phyloP scores from a whole-genome alignment of 2,888 invertebrate species.

The Euplexia lucipara region DNA sequence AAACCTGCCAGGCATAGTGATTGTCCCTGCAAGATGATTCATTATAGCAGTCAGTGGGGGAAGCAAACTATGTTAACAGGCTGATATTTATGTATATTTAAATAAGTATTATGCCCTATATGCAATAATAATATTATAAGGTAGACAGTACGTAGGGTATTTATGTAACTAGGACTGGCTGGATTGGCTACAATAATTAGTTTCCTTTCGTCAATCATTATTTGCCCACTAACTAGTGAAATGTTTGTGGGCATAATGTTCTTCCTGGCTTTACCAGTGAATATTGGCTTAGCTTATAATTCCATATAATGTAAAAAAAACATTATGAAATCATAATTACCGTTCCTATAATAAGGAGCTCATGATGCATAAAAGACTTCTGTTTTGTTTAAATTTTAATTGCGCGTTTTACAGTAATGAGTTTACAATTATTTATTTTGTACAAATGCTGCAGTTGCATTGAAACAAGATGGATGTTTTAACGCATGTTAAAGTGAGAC shows the following conservation, averaged over 20 bases:
- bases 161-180: conserved; percentile 1
- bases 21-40: not conserved
- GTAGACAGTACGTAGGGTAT: conserved; percentile 34
- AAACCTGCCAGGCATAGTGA: not conserved
- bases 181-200: conserved; percentile 13
- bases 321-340: conserved; percentile 54
- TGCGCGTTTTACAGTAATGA: conserved; percentile 30
- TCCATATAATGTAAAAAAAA: conserved; percentile 35
- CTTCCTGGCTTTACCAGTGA: conserved; percentile 62
- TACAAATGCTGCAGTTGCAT: conserved; percentile 29
- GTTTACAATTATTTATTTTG: conserved; percentile 30
- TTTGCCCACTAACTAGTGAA: conserved; percentile 28
- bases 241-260: conserved; percentile 19
- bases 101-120: conserved; percentile 39
- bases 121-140: conserved; percentile 47
- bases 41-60: conserved; percentile 7
- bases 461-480: conserved; percentile 28
- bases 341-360: conserved; percentile 70
- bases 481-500: conserved; percentile 4
- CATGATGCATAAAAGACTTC: conserved; percentile 9
- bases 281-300: conserved; percentile 49
- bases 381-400: conserved; percentile 35
- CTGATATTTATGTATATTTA: conserved; percentile 53
- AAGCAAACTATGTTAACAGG: conserved; percentile 12
- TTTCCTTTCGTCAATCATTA: conserved; percentile 27